phyloP scores from a whole-genome alignment of 1,140 invertebrate genomes.

The Leguminivora glycinivorella region DNA sequence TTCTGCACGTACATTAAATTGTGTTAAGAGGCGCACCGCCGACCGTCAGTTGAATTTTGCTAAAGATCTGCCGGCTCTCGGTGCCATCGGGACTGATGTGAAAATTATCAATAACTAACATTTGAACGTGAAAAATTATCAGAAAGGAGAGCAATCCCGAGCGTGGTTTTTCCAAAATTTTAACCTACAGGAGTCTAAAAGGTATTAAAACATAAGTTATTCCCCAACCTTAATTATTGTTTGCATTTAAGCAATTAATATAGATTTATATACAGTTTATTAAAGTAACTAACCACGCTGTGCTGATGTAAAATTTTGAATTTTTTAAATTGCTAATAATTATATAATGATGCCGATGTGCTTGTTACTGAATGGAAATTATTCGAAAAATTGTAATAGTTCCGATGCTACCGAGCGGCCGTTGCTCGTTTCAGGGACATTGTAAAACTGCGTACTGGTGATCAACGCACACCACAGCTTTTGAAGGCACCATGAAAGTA shows the following conservation, averaged over 20 bases:
- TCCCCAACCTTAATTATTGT: too few relatives aligned
- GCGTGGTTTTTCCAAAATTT: not conserved
- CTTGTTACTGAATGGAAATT: not conserved
- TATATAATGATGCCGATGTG: too few relatives aligned
- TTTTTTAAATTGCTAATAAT: too few relatives aligned
- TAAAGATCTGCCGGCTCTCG: slow-evolving; percentile 63
- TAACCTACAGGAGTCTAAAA: too few relatives aligned
- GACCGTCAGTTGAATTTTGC: slow-evolving; percentile 48
- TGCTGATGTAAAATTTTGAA: too few relatives aligned
- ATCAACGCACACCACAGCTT: not conserved
- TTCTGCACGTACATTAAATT: slow-evolving; percentile 31
- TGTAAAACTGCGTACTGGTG: not conserved
- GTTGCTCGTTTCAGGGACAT: not conserved
- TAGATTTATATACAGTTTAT: too few relatives aligned
- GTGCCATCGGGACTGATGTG: not conserved
- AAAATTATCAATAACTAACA: too few relatives aligned
- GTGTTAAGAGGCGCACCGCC: slow-evolving; percentile 30
- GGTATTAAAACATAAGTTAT: too few relatives aligned
- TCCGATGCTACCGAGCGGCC: not conserved
- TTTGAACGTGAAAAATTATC: too few relatives aligned
- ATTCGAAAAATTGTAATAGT: not conserved
- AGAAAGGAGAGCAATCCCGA: not conserved
- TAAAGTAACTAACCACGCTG: too few relatives aligned
- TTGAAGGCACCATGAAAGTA: not conserved
- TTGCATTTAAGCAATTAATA: too few relatives aligned